Evolutionary conservation across 1,140 invertebrate genomes (phyloP).

Genomic region (Drosophila auraria): DNA sequence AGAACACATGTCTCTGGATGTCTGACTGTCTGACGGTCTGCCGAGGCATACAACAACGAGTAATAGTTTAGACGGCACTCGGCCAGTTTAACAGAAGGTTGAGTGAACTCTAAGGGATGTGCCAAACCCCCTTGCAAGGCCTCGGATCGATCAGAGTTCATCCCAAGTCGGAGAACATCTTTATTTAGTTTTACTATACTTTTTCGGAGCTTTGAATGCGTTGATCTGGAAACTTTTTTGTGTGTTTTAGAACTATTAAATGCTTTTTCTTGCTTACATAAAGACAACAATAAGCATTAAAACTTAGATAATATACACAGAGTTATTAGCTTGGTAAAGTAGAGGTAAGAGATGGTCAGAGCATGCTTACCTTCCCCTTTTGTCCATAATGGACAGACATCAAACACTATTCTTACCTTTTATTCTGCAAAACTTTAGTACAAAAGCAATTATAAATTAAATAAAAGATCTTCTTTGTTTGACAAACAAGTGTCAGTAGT

Average conservation of each 20-base stretch:
- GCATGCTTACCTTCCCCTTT: too few species aligned
- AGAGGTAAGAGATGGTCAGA: too few species aligned
- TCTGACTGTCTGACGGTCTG: not conserved
- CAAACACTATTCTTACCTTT: too few species aligned
- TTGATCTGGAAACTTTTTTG: not conserved
- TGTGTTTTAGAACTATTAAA: too few species aligned
- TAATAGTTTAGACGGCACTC: conserved; percentile 24
- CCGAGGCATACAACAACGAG: conserved; percentile 3
- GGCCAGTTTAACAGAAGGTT: conserved; percentile 17
- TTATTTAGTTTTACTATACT: not conserved
- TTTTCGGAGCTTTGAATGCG: too few species aligned
- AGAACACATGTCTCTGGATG: conserved; percentile 25
- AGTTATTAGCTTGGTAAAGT: too few species aligned
- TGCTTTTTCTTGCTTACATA: not conserved
- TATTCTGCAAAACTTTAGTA: too few species aligned
- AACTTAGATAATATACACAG: too few species aligned
- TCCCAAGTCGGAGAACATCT: conserved; percentile 7
- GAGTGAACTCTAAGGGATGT: conserved; percentile 31
- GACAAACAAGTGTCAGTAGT: not conserved
- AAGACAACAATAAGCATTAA: too few species aligned
- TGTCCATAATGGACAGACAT: too few species aligned
- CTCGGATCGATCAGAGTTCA: conserved; percentile 15
- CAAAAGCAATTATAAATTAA: too few species aligned
- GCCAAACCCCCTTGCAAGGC: not conserved
- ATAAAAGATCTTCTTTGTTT: too few species aligned